Conservation (phyloP, 2,797 vertebrate genomes). For the Sebastes matsubarae region DNA sequence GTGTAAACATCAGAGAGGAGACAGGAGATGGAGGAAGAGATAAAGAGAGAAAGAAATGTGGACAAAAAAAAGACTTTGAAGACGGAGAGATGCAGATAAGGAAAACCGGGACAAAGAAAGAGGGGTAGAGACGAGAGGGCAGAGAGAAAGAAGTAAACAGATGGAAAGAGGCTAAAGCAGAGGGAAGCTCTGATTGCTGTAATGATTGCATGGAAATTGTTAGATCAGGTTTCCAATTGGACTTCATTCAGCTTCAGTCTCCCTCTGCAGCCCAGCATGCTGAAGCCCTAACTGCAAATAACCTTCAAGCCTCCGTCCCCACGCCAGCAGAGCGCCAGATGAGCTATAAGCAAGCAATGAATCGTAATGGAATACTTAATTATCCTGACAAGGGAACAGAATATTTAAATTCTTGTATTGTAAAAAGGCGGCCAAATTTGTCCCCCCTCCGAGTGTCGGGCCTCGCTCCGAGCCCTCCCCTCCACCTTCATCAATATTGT, state of each 20-base stretch:
- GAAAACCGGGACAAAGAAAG: conserved; percentile 19
- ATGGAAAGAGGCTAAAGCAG: conserved; percentile 15
- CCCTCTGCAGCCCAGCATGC: conserved; percentile 18
- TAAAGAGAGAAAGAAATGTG: conserved; percentile 22
- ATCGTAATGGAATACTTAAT: conserved; percentile 80
- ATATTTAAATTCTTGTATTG: conserved; percentile 75
- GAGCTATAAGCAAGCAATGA: conserved; percentile 42
- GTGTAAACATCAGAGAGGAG: conserved; percentile 43
- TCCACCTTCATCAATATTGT: conserved; percentile 68
- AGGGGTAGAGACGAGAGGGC: neutral
- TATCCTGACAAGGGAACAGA: conserved; percentile 68
- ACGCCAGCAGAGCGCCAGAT: conserved; percentile 32
- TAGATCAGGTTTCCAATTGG: conserved; percentile 58
- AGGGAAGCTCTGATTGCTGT: conserved; percentile 44
- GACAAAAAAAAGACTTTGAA: conserved; percentile 28
- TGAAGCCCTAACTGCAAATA: conserved; percentile 57
- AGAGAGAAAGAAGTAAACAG: neutral
- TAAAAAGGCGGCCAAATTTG: conserved; percentile 57
- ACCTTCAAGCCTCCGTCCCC: conserved; percentile 45
- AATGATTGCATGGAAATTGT: conserved; percentile 62
- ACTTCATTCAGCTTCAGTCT: conserved; percentile 51
- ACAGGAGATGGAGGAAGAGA: conserved; percentile 36
- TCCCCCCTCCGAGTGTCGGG: conserved; percentile 33
- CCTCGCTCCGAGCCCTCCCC: conserved; percentile 4
- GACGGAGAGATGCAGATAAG: conserved; percentile 40